These are phyloP conservation scores for Rhynchopsitta pachyrhyncha DNA, from an alignment of 2,113 vertebrate genomes.

Conservation along the genomic window DNA sequence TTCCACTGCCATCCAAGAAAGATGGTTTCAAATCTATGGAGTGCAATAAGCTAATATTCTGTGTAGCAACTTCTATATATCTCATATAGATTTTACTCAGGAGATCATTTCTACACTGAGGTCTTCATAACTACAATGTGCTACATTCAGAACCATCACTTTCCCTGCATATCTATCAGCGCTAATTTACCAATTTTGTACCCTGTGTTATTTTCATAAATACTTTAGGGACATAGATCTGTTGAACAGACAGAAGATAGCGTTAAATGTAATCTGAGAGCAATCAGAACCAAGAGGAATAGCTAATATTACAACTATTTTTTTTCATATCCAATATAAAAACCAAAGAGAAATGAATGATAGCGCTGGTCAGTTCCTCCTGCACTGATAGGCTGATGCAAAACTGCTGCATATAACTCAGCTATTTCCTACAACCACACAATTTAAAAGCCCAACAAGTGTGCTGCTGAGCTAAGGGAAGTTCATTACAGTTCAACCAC, in stretches of 20 bases:
- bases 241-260: conserved; percentile 9
- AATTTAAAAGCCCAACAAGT: conserved; percentile 11
- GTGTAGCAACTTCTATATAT: conserved; percentile 76
- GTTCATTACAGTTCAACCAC: background rate
- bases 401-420: conserved; percentile 19
- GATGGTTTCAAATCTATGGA: conserved; percentile 74
- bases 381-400: background rate
- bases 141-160: conserved; percentile 48
- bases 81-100: conserved; percentile 68
- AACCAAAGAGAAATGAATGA: background rate
- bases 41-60: conserved; percentile 79
- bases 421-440: background rate
- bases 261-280: background rate
- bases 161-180: conserved; percentile 33
- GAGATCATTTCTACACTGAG: conserved; percentile 66
- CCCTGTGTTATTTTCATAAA: conserved; percentile 15
- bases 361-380: background rate
- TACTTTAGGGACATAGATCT: background rate
- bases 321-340: background rate
- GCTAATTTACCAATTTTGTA: conserved; percentile 48
- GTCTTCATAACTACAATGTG: conserved; percentile 36
- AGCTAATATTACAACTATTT: background rate
- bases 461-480: background rate
- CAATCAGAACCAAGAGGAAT: conserved; percentile 12
- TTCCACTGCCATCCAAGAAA: conserved; percentile 73